Evolutionary conservation across 2,888 invertebrate genomes (phyloP).

Genomic region (Epiblema foenella): DNA sequence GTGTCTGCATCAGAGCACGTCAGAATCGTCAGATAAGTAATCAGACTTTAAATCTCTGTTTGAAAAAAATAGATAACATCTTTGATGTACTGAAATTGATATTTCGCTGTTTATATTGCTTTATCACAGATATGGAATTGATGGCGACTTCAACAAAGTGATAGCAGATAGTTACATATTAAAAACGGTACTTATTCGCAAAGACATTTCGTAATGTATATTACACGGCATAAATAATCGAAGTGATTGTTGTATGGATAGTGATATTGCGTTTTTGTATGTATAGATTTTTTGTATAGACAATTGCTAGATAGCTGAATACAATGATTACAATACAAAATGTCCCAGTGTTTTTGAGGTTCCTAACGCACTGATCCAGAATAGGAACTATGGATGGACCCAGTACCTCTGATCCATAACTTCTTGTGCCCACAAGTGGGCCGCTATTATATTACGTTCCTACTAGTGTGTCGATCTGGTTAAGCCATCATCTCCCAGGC

Average conservation of each 20-base stretch:
- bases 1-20: too few relatives aligned
- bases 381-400: too few relatives aligned
- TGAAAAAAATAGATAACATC: too few relatives aligned
- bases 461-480: neutral
- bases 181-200: slow-evolving; percentile 19
- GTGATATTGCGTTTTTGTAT: neutral
- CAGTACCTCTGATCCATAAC: too few relatives aligned
- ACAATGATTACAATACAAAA: neutral
- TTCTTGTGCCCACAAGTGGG: too few relatives aligned
- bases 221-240: slow-evolving; percentile 15
- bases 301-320: neutral
- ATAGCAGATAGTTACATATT: neutral
- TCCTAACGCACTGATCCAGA: too few relatives aligned
- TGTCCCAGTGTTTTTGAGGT: too few relatives aligned
- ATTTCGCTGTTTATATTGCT: too few relatives aligned
- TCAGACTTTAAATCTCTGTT: too few relatives aligned
- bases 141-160: neutral
- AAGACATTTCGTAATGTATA: slow-evolving; percentile 21
- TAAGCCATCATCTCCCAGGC: too few relatives aligned
- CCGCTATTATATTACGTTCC: neutral
- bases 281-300: neutral
- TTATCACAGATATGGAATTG: neutral
- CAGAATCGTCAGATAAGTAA: too few relatives aligned
- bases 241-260: slow-evolving; percentile 16
- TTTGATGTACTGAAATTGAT: too few relatives aligned